Percentiles rank a stretch among this genome's conserved stretches.
Evolutionary conservation across 2,888 invertebrate species (phyloP).

Genomic region (Drosophila quasianomalipes): DNA sequence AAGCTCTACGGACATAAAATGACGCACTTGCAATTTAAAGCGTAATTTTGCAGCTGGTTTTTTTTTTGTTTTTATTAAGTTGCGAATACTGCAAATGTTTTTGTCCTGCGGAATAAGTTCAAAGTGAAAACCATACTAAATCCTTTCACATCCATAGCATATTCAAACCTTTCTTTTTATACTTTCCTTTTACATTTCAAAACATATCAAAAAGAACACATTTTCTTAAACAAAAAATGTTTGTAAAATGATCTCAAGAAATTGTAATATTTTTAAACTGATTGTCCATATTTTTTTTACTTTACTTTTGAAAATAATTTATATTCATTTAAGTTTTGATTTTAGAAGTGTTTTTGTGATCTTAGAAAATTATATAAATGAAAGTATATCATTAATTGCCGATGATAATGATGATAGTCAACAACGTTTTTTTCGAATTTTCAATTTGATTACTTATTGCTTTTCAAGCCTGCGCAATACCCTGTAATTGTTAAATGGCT

Average conservation of each 20-base stretch:
- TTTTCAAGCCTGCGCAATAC: constrained; percentile 2
- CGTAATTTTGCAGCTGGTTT: constrained; percentile 11
- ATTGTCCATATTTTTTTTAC: neutral
- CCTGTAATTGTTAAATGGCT: neutral
- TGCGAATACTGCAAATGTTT: neutral
- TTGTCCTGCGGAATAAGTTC: neutral
- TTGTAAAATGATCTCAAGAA: neutral
- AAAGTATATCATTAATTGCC: neutral
- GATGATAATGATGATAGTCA: neutral
- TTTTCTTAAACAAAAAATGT: neutral
- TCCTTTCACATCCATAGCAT: neutral
- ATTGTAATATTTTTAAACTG: neutral
- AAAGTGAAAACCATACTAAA: neutral
- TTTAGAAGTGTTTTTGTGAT: neutral
- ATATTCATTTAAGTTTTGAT: neutral
- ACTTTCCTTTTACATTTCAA: neutral
- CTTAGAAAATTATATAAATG: neutral
- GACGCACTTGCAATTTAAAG: constrained; percentile 15
- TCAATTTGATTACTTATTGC: constrained; percentile 6
- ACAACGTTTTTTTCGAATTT: neutral
- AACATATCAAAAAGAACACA: neutral
- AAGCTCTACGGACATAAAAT: constrained; percentile 5
- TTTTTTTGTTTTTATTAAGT: neutral
- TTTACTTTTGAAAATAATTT: neutral
- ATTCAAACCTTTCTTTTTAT: neutral